phyloP scores from a whole-genome alignment of 2,113 vertebrate genomes.

The Calonectris borealis region DNA sequence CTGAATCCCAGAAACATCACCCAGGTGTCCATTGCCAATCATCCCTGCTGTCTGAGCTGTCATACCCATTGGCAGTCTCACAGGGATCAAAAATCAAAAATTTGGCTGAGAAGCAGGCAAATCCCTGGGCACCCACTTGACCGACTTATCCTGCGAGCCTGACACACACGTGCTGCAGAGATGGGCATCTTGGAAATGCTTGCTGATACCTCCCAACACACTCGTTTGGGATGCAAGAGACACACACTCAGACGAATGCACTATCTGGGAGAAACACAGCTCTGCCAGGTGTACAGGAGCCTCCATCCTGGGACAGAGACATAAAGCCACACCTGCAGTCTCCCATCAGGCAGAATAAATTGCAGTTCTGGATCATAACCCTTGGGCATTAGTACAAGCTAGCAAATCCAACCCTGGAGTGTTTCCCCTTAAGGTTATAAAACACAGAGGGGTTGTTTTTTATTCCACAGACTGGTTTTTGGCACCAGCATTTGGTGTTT shows the following conservation, averaged over 20 bases:
- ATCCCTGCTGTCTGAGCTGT: not conserved
- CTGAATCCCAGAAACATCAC: not conserved
- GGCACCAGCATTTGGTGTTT: not conserved
- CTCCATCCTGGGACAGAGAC: not conserved
- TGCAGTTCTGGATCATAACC: not conserved
- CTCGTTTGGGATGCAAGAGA: not conserved
- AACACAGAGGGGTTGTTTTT: not conserved
- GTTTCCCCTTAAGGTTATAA: not conserved
- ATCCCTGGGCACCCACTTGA: not conserved
- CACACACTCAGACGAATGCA: not conserved
- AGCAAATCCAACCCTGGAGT: not conserved
- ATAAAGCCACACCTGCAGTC: not conserved
- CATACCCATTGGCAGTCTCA: not conserved
- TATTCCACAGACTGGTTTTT: not conserved
- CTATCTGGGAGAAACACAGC: not conserved
- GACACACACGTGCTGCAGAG: not conserved
- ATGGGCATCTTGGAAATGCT: not conserved
- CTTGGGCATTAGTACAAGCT: not conserved
- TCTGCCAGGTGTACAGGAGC: not conserved
- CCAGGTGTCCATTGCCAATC: not conserved
- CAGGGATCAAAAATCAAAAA: not conserved
- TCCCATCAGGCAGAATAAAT: not conserved
- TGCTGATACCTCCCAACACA: not conserved
- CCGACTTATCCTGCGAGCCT: not conserved
- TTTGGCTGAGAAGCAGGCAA: not conserved